Percentiles rank a stretch among this genome's conserved stretches.
phyloP scores from a whole-genome alignment of 2,888 invertebrate genomes.

The Argyresthia albistria region DNA sequence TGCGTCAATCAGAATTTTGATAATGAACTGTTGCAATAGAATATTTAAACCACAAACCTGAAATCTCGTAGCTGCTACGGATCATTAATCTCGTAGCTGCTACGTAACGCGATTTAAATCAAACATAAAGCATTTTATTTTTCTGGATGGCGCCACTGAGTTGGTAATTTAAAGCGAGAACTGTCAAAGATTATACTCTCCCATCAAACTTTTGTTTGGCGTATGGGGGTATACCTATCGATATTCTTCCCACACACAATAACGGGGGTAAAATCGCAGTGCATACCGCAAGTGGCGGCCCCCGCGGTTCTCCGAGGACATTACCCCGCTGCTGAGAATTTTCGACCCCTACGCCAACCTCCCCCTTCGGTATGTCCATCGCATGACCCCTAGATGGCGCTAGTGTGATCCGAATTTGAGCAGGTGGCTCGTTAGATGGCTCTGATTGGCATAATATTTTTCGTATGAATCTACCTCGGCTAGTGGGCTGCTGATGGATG shows the following conservation, averaged over 20 bases:
- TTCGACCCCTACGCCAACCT: constrained; percentile 81
- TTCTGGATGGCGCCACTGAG: no score
- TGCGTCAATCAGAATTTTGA: no score
- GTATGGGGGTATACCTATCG: no score
- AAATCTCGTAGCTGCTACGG: no score
- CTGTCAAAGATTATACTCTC: no score
- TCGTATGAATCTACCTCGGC: constrained; percentile 7
- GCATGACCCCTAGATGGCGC: constrained; percentile 54
- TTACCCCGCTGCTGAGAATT: constrained; percentile 82
- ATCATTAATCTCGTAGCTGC: no score
- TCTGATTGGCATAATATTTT: constrained; percentile 20
- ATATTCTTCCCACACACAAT: neutral
- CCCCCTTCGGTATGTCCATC: constrained; percentile 61
- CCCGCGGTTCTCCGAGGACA: constrained; percentile 84
- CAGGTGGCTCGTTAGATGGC: constrained; percentile 33
- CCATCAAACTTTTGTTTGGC: no score
- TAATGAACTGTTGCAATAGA: no score
- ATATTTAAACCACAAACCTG: no score
- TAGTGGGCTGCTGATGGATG: neutral
- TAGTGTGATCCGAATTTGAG: constrained; percentile 27
- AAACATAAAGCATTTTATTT: no score
- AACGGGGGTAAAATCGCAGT: constrained; percentile 56
- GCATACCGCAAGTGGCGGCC: constrained; percentile 88
- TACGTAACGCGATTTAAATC: no score
- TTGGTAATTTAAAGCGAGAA: no score